phyloP scores from a whole-genome alignment of 2,113 vertebrate species.

The Muscicapa adusta region DNA sequence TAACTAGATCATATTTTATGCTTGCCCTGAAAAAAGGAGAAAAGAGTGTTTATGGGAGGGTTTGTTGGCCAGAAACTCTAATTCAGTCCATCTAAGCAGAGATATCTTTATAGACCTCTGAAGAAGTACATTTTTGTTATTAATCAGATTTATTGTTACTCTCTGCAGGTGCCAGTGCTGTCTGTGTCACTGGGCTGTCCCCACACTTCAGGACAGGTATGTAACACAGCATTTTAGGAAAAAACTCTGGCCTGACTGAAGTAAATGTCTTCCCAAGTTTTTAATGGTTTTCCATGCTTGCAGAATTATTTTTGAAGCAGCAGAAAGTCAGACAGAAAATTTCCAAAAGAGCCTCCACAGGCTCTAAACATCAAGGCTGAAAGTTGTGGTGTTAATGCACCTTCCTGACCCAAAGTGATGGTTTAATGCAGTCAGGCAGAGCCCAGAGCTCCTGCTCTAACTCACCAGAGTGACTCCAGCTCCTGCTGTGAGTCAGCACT shows the following conservation, averaged over 20 bases:
- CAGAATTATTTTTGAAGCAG: not conserved
- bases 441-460: not conserved
- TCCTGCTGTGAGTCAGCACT: not conserved
- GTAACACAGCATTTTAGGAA: not conserved
- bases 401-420: not conserved
- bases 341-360: not conserved
- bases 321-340: not conserved
- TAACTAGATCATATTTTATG: not conserved
- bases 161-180: not conserved
- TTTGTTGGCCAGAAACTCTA: not conserved
- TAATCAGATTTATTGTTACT: not conserved
- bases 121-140: not conserved
- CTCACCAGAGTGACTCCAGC: not conserved
- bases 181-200: constrained; percentile 27
- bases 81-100: not conserved
- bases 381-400: not conserved
- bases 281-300: not conserved
- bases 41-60: not conserved
- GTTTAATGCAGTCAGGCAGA: not conserved
- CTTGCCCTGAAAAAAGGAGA: not conserved
- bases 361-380: not conserved
- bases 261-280: not conserved
- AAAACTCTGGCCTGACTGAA: not conserved
- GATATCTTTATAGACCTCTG: not conserved
- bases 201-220: constrained; percentile 40